Evolutionary conservation across 92 coral and sea anemone species (phyloP), one percentile per base, ranked within the genome.

Genomic region (Epizoanthus scotinus): DNA sequence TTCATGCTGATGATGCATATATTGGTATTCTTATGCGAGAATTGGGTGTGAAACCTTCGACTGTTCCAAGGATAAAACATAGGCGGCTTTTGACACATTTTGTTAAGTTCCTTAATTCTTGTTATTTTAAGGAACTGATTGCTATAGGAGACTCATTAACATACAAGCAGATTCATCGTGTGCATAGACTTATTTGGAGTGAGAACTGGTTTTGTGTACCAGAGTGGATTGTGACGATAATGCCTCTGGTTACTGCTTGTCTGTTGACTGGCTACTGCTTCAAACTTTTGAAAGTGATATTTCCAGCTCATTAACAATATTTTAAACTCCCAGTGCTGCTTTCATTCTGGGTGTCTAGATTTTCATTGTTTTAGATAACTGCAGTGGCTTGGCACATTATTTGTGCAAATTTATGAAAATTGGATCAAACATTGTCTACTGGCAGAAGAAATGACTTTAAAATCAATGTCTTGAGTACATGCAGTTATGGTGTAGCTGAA

Each of bases 121-220:
- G 99, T 78, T 83, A 88, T 54, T 93, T 90, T 47, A 82, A 78
- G 79, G 81, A 81, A 20, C 60, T 87, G 6, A 54, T 91, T 28
- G 99, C 94, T 3, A 53, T 91, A 28, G 95, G 94, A 5, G 98
- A 95, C 75, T 93, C 97, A 0, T 83, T 95, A 29, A 66, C 91
- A 8, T 82, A 90, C 44, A 60, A 79, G 24, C 94, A 93, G 77
- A 72, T 95, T 8, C 20, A 73, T 64, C 85, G 89, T 81, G 57
- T 95, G 15, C 90, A 94, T 83, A 81, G 63, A 81, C 73, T 77
- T 5, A 67, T 84, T n/a, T 69, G 42, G 2, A 29, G 58, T 21
- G 26, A 22, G 42, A 22, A 36, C 42, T 34, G 68, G 77, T 28
- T 83, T 50, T 87, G 90, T 49, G 44, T 78, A 47, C 70, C 84